These are phyloP conservation scores for Onychomys arenicola DNA, from an alignment of 2,797 vertebrate species.

Conservation along the genomic window DNA sequence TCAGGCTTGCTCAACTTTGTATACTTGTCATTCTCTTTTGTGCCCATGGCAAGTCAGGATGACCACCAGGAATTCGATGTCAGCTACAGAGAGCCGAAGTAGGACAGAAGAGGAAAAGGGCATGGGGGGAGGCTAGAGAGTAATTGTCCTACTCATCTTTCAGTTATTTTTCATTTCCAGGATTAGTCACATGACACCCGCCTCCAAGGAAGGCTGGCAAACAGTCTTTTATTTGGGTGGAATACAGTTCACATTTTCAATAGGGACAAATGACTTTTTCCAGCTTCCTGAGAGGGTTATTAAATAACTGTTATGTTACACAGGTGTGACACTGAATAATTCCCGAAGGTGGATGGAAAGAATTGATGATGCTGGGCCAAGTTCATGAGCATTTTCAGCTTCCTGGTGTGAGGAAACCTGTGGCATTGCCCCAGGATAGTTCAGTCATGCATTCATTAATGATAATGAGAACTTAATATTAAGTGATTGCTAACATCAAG, in stretches of 20 bases:
- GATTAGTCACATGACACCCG: background rate
- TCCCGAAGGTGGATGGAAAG: slow-evolving; percentile 13
- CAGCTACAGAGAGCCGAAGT: background rate
- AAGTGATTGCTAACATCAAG: background rate
- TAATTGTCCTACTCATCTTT: background rate
- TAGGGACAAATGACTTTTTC: slow-evolving; percentile 20
- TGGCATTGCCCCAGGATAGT: background rate
- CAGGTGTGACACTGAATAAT: background rate
- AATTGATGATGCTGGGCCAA: background rate
- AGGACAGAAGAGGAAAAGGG: background rate
- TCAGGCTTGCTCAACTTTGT: background rate
- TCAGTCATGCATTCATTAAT: background rate
- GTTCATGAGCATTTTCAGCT: background rate
- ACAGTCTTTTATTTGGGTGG: background rate
- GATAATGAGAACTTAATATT: background rate
- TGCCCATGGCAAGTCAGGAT: background rate
- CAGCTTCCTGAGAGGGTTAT: background rate
- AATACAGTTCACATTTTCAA: slow-evolving; percentile 13
- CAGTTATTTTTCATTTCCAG: background rate
- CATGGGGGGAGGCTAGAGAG: background rate
- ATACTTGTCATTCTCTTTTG: accelerated
- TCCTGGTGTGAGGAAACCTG: background rate
- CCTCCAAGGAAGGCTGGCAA: background rate
- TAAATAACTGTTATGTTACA: background rate
- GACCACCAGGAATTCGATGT: background rate